A percentile compares a stretch with the other conserved stretches of the same genome.
Evolutionary conservation across 1,140 invertebrate species (phyloP).

Genomic region (Hylaeus volcanicus): DNA sequence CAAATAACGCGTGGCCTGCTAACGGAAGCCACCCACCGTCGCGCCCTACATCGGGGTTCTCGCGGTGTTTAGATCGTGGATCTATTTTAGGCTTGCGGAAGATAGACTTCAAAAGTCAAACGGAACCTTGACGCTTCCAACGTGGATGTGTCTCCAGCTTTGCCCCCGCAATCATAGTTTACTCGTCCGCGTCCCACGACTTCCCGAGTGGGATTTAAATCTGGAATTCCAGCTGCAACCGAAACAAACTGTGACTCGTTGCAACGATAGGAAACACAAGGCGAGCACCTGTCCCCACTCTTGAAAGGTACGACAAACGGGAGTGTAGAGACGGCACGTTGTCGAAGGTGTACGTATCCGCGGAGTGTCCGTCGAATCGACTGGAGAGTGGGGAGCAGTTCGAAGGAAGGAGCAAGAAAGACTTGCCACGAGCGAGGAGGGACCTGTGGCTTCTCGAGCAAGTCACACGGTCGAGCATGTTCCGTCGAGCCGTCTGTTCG

Average conservation of each 20-base stretch:
- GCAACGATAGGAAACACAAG: slow-evolving; percentile 1
- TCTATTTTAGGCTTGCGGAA: not conserved
- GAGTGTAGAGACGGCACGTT: slow-evolving; percentile 57
- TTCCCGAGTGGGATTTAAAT: too few relatives aligned
- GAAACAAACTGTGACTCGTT: not conserved
- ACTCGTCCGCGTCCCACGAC: too few relatives aligned
- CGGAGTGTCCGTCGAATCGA: slow-evolving; percentile 42
- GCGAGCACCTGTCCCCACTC: slow-evolving; percentile 40
- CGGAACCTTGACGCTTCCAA: too few relatives aligned
- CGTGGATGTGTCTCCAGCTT: too few relatives aligned
- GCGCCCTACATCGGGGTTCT: too few relatives aligned
- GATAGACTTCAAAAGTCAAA: not conserved
- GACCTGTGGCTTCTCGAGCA: slow-evolving; percentile 57
- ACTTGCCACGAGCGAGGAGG: slow-evolving; percentile 48
- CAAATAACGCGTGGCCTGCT: not conserved
- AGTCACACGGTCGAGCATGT: slow-evolving; percentile 63
- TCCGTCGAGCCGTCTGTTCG: slow-evolving; percentile 45
- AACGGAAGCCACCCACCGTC: too few relatives aligned
- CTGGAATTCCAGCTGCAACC: too few relatives aligned
- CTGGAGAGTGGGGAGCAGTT: slow-evolving; percentile 44
- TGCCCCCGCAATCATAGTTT: too few relatives aligned
- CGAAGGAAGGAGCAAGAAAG: slow-evolving; percentile 49
- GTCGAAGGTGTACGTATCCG: slow-evolving; percentile 55
- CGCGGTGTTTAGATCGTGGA: not conserved
- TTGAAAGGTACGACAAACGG: slow-evolving; percentile 46